Evolutionary conservation across 2,797 vertebrate species (phyloP).

Genomic region (Melanotaenia pygmaea): DNA sequence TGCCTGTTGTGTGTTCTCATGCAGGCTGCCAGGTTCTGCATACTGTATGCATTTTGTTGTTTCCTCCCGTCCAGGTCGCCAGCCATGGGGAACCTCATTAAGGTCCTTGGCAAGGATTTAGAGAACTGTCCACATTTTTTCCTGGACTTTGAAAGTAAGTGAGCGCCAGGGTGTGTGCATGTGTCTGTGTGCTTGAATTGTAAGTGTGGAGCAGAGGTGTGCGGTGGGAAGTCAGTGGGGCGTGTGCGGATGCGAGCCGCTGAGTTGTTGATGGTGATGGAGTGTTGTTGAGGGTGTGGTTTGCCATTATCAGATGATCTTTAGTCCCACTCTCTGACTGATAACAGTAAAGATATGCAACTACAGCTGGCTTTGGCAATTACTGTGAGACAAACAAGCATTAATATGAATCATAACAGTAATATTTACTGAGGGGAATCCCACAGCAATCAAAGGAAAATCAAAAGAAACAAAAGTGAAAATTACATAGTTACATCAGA

Average conservation of each 20-base stretch:
- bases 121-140: conserved; percentile 99
- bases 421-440: background rate
- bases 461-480: background rate
- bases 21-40: conserved; percentile 64
- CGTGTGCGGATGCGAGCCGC: conserved; percentile 53
- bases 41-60: conserved; percentile 86
- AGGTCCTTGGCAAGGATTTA: conserved; percentile 99
- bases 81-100: conserved; percentile 99
- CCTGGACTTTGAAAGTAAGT: conserved; percentile 99
- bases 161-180: conserved; percentile 71
- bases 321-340: conserved; percentile 67
- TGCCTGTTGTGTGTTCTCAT: conserved; percentile 57
- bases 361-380: background rate
- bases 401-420: background rate
- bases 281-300: conserved; percentile 72
- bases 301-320: conserved; percentile 71
- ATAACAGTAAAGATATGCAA: background rate
- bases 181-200: conserved; percentile 71
- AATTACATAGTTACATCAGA: background rate
- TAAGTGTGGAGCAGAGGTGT: conserved; percentile 70
- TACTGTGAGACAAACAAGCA: conserved; percentile 1
- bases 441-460: background rate
- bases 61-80: conserved; percentile 89
- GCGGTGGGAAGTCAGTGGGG: conserved; percentile 49
- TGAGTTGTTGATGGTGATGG: conserved; percentile 66